Conservation (phyloP, 2,797 vertebrate species). For the Tachyglossus aculeatus region DNA sequence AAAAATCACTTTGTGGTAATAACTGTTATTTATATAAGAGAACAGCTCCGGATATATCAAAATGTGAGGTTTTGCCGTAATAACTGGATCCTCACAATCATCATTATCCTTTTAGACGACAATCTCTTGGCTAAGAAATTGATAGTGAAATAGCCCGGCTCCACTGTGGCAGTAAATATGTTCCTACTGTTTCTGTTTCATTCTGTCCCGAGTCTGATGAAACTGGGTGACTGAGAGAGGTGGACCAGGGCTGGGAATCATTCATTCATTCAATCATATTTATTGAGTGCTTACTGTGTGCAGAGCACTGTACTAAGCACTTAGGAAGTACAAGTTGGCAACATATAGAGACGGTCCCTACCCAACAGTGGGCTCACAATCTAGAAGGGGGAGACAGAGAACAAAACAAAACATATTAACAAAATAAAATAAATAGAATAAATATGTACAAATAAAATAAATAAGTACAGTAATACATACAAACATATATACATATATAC, state of each 20-base stretch:
- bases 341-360: too few relatives aligned
- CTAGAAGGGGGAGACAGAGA: too few relatives aligned
- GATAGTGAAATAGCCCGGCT: constrained; percentile 45
- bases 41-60: constrained; percentile 66
- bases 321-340: too few relatives aligned
- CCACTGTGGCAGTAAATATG: constrained; percentile 50
- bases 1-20: constrained; percentile 72
- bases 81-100: constrained; percentile 65
- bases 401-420: too few relatives aligned
- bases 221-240: neutral
- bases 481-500: too few relatives aligned
- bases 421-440: too few relatives aligned
- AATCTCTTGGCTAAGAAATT: constrained; percentile 62
- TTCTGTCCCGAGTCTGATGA: constrained; percentile 38
- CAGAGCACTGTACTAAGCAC: too few relatives aligned
- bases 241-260: neutral
- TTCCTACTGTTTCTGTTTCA: constrained; percentile 64
- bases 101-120: constrained; percentile 73
- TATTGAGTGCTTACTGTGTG: too few relatives aligned
- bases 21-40: constrained; percentile 76
- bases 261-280: too few relatives aligned
- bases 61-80: constrained; percentile 70
- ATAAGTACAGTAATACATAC: too few relatives aligned
- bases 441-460: too few relatives aligned
- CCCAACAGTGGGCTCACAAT: too few relatives aligned